Evolutionary conservation across 2,113 vertebrate genomes (phyloP), one percentile per base, ranked within the genome.

Genomic region (Callorhinus ursinus): DNA sequence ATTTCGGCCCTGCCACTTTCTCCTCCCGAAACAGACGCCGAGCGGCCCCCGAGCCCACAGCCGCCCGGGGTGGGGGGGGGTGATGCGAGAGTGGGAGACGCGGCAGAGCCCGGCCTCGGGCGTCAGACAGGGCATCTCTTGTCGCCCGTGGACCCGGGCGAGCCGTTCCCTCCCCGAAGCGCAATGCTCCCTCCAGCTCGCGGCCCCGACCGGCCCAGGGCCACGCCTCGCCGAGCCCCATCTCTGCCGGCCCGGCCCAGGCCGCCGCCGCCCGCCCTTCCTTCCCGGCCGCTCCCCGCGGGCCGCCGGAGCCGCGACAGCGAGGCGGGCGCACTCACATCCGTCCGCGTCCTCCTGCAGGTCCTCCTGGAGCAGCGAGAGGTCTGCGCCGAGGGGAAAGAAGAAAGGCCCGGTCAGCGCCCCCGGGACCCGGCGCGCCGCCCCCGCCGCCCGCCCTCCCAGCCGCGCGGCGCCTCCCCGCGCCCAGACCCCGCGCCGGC

Each of bases 351-450:
- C 99, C 98, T 99, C 99, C 98, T 98, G 99, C 92, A 99, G 98
- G 98, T 99, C 99, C 98, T 99, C 99, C 97, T 99, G 99, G 84
- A 99, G 99, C 98, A 99, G 98, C 98, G 99, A 99, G 94, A 99
- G 98, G 99, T 99, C 99, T 99, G 97, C 92, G 90, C 95, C 96
- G 94, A 90, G 90, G 82, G 90, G 63, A 98, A 89, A 97, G 61
- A 96, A 96, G 98, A 94, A 94, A 97, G 80, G 96, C 89, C 85
- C 46, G 55, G 93, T 98, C 90, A 98, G 97, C 92, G 69, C n/a
- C 93, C 93, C 57, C 71, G 33, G 67, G 91, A 51, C 76, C 91
- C 65, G 72, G 28, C 71, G 87, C 72, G n/a, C 90, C 57, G 14
- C 33, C 46, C 90, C 88, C 59, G 39, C 94, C 86, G 24, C 79